phyloP scores from a whole-genome alignment of 2,797 vertebrate species.

The Platyrinchus mystaceus region DNA sequence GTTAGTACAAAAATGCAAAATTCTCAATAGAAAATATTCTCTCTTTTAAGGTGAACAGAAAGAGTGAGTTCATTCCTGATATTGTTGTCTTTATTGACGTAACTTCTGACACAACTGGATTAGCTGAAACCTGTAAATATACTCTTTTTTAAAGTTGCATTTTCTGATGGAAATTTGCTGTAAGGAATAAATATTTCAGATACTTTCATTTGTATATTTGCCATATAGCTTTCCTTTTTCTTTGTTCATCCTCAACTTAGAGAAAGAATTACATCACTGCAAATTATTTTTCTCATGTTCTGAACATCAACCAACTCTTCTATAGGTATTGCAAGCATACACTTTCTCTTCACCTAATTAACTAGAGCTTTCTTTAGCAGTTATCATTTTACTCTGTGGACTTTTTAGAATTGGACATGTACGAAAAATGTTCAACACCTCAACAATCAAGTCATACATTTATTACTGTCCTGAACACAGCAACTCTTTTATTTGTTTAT shows the following conservation, averaged over 20 bases:
- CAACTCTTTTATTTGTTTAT: not conserved
- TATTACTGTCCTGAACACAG: not conserved
- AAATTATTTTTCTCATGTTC: not conserved
- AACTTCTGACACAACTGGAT: not conserved
- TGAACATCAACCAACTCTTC: not conserved
- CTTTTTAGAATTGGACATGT: not conserved
- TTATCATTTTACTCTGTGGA: not conserved
- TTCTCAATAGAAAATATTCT: not conserved
- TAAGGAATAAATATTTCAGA: not conserved
- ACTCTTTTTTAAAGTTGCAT: not conserved
- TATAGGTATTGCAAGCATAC: not conserved
- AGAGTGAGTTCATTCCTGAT: not conserved
- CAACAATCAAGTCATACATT: not conserved
- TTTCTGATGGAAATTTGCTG: not conserved
- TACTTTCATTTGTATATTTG: not conserved
- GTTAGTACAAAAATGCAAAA: not conserved
- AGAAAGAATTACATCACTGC: not conserved
- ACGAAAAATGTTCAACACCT: not conserved
- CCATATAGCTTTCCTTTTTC: not conserved
- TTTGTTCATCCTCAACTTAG: not conserved
- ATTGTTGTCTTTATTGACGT: not conserved
- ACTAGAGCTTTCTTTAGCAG: not conserved
- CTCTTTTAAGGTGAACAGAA: not conserved
- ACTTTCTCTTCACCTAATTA: not conserved
- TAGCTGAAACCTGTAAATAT: not conserved